Base-by-base conservation (phyloP, 2,797 vertebrate species). In the Moxostoma hubbsi region DNA sequence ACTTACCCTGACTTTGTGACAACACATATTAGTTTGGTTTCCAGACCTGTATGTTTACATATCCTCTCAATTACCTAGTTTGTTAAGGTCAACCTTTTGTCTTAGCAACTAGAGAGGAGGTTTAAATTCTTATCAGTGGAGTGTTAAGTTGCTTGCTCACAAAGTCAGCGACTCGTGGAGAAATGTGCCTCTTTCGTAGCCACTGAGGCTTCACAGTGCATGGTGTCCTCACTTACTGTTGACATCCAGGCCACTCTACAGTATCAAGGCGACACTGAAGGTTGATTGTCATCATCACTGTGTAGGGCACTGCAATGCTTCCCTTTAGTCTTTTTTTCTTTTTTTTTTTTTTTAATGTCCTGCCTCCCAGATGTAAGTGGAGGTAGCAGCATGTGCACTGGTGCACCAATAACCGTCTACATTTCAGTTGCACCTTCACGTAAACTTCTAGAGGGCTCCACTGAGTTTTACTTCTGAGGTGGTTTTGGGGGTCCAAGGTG, bases 11-110 rank as follows among this genome's bases (percentile, higher is more conserved):
- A 66, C 70, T 82, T 69, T 70, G 47, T 74, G 61, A 77, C 64
- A 70, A 47, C 77, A 53, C 73, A n/a, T 50, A 69, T 24, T 69
- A 70, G 70, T 85, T 81, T 62, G 62, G 57, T 82, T 76, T 59
- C 24, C 69, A 74, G 62, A 61, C 70, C 53, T 76, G 57, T 80
- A 62, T 85, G 85, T 88, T 87, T 86, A 88, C 83, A 81, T 81
- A 77, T 81, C 68, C 68, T 82, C 76, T 79, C 61, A 8, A 74
- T 67, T 15, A 47, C 36, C 66, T 15, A 68, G 57, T 84, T 73
- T 57, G 59, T 78, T 80, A 66, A 49, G 24, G 76, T 85, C 66
- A 62, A 71, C 77, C 71, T 62, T 75, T 67, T 75, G 75, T 85
- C 79, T 70, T 79, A 15, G 54, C 80, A 65, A 46, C 65, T 64